phyloP scores from a whole-genome alignment of 2,797 vertebrate genomes.

The Hippoglossus hippoglossus region DNA sequence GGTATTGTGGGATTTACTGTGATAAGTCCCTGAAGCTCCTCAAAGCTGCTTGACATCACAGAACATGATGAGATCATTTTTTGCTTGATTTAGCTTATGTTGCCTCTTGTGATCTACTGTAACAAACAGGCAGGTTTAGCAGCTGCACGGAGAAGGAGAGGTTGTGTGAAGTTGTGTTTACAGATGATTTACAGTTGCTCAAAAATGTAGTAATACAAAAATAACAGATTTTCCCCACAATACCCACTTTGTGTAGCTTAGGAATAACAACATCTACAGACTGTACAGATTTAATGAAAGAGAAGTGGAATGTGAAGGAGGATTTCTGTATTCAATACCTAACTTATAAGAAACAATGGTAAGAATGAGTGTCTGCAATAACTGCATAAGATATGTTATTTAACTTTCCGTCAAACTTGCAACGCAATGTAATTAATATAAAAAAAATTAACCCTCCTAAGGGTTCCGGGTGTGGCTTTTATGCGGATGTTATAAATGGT shows the following conservation, averaged over 20 bases:
- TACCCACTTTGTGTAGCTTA: neutral
- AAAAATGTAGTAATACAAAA: neutral
- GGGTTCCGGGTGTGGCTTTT: neutral
- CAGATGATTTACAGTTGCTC: neutral
- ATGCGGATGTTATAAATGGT: neutral
- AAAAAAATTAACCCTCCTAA: too few species aligned
- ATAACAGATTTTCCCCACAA: too few species aligned
- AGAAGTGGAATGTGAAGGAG: slow-evolving; percentile 1
- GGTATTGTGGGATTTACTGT: neutral
- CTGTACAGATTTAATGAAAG: neutral
- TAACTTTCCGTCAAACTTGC: too few species aligned
- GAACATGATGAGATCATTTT: neutral
- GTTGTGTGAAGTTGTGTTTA: neutral
- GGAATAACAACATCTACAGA: neutral
- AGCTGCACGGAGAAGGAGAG: neutral
- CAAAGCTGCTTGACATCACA: neutral
- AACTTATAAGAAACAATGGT: neutral
- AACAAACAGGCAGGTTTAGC: neutral
- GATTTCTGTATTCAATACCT: neutral
- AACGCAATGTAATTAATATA: too few species aligned
- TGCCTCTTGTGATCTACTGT: neutral
- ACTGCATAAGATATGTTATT: neutral
- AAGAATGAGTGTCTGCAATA: neutral
- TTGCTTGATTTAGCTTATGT: slow-evolving; percentile 11
- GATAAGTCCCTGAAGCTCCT: slow-evolving; percentile 22